Percentiles rank a stretch among this genome's conserved stretches.
phyloP scores from a whole-genome alignment of 2,888 invertebrate genomes.

The Charanyca ferruginea region DNA sequence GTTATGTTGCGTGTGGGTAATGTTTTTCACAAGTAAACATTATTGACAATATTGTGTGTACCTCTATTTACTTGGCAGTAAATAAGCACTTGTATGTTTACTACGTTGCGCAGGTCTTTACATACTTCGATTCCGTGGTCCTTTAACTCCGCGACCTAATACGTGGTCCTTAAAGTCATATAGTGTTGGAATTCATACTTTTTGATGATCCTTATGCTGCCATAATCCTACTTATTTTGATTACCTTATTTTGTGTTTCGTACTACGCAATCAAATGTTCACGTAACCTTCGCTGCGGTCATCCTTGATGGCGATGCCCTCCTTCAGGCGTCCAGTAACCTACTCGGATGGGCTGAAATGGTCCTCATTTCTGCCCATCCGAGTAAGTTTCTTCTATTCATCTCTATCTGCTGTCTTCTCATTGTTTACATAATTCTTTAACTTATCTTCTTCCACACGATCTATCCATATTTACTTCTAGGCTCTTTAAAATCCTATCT shows the following conservation, averaged over 20 bases:
- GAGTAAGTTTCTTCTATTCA: not conserved
- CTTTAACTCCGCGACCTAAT: not conserved
- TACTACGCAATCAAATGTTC: no score
- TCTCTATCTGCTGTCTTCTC: not conserved
- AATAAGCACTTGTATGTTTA: constrained; percentile 9
- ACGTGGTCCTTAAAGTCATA: not conserved
- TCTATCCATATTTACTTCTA: not conserved
- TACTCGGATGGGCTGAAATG: no score
- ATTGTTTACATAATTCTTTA: not conserved
- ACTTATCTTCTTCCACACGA: not conserved
- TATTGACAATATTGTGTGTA: constrained; percentile 35
- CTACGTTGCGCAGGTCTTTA: constrained; percentile 3
- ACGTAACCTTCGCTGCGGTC: no score
- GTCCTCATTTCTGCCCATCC: no score
- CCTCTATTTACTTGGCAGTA: constrained; percentile 18
- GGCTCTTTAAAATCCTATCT: not conserved
- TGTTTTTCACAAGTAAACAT: constrained; percentile 52
- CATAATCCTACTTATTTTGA: no score
- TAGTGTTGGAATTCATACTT: not conserved
- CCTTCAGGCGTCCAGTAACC: no score
- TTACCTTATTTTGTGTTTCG: no score
- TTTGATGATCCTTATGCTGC: not conserved
- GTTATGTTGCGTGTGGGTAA: constrained; percentile 44
- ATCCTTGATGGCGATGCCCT: no score
- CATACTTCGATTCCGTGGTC: constrained; percentile 4